Evolutionary conservation across 2,113 vertebrate species (phyloP).

Genomic region (rabbit (Oryctolagus cuniculus)): DNA sequence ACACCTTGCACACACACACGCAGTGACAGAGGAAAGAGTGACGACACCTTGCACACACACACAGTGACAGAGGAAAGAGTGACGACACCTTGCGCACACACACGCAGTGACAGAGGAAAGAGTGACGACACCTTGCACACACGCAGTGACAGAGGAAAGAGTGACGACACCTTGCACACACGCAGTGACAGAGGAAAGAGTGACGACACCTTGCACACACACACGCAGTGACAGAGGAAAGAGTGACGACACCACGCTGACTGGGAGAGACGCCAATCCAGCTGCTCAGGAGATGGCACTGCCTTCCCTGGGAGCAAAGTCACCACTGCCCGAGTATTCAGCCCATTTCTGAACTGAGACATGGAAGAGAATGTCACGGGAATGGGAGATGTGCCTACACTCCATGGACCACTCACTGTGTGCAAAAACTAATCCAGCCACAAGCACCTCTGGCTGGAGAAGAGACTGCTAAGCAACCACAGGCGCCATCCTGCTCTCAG

Average conservation of each 20-base stretch:
- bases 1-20: background rate
- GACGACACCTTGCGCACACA: background rate
- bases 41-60: background rate
- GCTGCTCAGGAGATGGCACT: background rate
- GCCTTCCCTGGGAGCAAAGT: background rate
- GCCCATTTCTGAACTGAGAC: conserved; percentile 20
- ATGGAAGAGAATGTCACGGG: background rate
- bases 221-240: conserved; percentile 28
- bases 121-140: background rate
- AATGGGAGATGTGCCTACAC: background rate
- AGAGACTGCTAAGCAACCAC: background rate
- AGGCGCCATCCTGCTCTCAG: background rate
- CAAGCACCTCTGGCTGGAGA: background rate
- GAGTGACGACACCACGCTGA: background rate
- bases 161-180: background rate
- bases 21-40: conserved; percentile 18
- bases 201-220: background rate
- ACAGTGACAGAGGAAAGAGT: background rate
- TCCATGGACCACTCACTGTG: background rate
- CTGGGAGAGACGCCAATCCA: background rate
- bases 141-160: background rate
- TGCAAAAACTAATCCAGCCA: background rate
- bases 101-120: background rate
- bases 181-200: conserved; percentile 25
- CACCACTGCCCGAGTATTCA: background rate